phyloP scores from a whole-genome alignment of 2,888 invertebrate genomes.

The Mallateleia sp. region DNA sequence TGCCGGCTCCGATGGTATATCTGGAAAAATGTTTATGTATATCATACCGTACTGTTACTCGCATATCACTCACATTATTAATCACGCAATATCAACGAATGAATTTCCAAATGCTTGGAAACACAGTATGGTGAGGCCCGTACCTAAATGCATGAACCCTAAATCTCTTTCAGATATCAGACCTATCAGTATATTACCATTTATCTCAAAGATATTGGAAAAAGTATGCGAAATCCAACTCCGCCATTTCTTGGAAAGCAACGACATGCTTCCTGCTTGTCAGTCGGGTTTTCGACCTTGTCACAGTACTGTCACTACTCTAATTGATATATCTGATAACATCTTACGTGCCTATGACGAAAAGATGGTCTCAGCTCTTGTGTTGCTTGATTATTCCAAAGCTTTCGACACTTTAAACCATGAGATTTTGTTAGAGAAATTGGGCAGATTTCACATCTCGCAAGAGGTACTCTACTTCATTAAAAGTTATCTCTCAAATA shows the following conservation, averaged over 20 bases:
- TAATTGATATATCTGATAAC: neutral
- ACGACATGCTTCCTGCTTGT: neutral
- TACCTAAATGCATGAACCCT: neutral
- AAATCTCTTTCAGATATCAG: neutral
- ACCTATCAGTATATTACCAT: conserved; percentile 20
- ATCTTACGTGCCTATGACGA: neutral
- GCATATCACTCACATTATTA: neutral
- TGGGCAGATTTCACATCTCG: neutral
- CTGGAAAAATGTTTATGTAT: conserved; percentile 13
- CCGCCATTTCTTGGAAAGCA: neutral
- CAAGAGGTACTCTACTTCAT: too few species aligned
- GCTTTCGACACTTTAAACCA: conserved; percentile 29
- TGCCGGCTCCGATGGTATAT: conserved; percentile 22
- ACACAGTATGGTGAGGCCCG: conserved; percentile 3
- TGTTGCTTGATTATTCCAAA: conserved; percentile 16
- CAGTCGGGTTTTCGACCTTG: conserved; percentile 21
- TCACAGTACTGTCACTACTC: conserved; percentile 3
- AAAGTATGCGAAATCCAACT: neutral
- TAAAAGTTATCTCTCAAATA: too few species aligned
- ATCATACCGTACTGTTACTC: neutral
- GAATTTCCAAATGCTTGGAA: conserved; percentile 6
- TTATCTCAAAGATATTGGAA: conserved; percentile 16
- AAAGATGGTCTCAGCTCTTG: neutral
- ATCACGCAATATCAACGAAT: neutral
- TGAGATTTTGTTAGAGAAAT: neutral